A percentile compares a stretch with the other conserved stretches of the same genome.
Conservation (phyloP, 2,888 invertebrate species). For the Ethmia dodecea region DNA sequence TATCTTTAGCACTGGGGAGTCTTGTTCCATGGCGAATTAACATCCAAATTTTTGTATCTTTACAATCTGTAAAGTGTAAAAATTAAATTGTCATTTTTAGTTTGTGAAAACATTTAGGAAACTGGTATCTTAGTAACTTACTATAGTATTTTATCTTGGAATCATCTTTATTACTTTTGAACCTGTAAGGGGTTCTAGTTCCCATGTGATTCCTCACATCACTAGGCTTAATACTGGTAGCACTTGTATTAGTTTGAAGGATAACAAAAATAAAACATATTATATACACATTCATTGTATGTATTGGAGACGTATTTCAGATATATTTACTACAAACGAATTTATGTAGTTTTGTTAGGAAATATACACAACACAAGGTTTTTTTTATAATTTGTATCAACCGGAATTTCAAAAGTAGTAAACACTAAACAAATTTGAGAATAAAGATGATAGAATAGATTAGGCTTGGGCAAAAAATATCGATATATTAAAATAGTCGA, state of each 20-base stretch:
- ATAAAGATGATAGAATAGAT: too few relatives aligned
- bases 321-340: too few relatives aligned
- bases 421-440: too few relatives aligned
- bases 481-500: too few relatives aligned
- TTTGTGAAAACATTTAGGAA: neutral
- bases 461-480: too few relatives aligned
- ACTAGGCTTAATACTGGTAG: conserved; percentile 17
- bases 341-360: too few relatives aligned
- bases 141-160: conserved; percentile 77
- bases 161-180: conserved; percentile 80
- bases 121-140: conserved; percentile 37
- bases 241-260: neutral
- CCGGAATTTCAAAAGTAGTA: too few relatives aligned
- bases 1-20: conserved; percentile 79
- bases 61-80: conserved; percentile 73
- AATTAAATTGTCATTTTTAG: conserved; percentile 2
- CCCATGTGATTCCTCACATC: conserved; percentile 71
- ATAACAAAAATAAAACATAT: too few relatives aligned
- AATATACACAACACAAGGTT: too few relatives aligned
- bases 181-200: conserved; percentile 86
- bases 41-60: conserved; percentile 84
- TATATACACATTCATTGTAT: too few relatives aligned
- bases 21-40: conserved; percentile 88
- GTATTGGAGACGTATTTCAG: too few relatives aligned
- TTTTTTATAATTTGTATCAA: too few relatives aligned